Evolutionary conservation across 2,113 vertebrate genomes (phyloP), one percentile per base, ranked within the genome.

Genomic region (Petromus typicus): DNA sequence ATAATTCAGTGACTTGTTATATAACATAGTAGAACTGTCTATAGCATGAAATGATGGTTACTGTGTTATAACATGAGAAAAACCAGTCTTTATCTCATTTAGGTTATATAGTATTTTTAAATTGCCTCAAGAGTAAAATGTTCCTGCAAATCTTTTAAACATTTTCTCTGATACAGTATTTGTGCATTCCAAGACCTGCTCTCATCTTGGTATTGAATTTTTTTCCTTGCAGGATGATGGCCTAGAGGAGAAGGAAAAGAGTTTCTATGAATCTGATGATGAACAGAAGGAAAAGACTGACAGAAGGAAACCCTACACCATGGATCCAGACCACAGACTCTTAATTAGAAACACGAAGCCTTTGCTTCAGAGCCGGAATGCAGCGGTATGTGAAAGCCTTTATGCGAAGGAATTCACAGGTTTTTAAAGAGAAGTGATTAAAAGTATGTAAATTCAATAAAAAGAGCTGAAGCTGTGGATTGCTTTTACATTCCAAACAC

Each of bases 281-380:
- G 99, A 99, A 82, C 98, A 99, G 69, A 98, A 98, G 75, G 98
- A 98, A 45, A 98, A 97, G 81, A 91, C 93, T 91, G 94, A 34
- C 40, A 96, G 94, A 2, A 96, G 97, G 66, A 98, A 95, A 59
- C 76, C 97, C 0, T 99, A 99, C 82, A 2, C 98, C n/a, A 99
- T 99, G 99, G 99, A 99, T 97, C 99, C 99, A 2, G 99, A 99
- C 95, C 99, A 99, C 96, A 97, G 99, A 12, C 98, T 99, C 63
- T 98, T 99, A 78, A 99, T 99, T 84, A 98, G 98, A 91, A 99
- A 99, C 97, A 99, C 99, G 90, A 99, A 99, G 80, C 99, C 99
- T n/a, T 98, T 99, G 54, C 98, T 99, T 64, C 99, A 99, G 98
- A 99, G 99, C 98, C 99, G 99, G 92, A 99, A 99, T 98, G 99